Base-by-base conservation (phyloP, 2,888 invertebrate species). In the Lepidocyrtoides sp. region DNA sequence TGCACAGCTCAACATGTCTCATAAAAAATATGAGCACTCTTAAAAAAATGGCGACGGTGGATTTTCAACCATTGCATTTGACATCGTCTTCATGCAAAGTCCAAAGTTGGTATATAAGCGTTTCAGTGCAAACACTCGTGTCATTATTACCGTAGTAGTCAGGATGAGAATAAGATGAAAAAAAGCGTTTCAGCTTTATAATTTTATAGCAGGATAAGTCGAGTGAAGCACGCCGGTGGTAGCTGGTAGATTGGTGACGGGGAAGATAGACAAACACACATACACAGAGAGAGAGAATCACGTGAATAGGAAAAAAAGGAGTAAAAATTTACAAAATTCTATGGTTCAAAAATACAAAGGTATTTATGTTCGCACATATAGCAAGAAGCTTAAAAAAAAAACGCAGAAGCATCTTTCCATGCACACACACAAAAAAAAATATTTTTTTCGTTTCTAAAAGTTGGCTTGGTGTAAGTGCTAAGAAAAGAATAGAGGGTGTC, bases 401-500 rank as follows among this genome's bases (percentile, higher is more conserved):
- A n/a, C n/a, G n/a, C n/a, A n/a, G n/a, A n/a, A n/a, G n/a, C n/a
- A n/a, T n/a, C n/a, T n/a, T n/a, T n/a, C n/a, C n/a, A n/a, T n/a
- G n/a, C n/a, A n/a, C n/a, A n/a, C n/a, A n/a, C n/a, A n/a, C n/a
- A n/a, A n/a, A n/a, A n/a, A n/a, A n/a, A n/a, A n/a, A n/a, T n/a
- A n/a, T n/a, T n/a, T n/a, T n/a, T n/a, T n/a, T n/a, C n/a, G n/a
- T 69, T 17, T 12, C 2, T 32, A 36, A 72, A 36, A 36, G 17
- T 44, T 72, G 12, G 17, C 17, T 8, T 72, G 5, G 3, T 20
- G 17, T n/a, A n/a, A n/a, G 14, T 26, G n/a, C 29, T 81, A 2
- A 20, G 48, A 86, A 63, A 72, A 87, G 86, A 92, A 91, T 69
- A 69, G 89, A 92, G 91, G 89, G 92, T 91, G 92, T 91, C 92